Conservation (phyloP, 2,888 invertebrate species). For the Ennomos quercinarius region DNA sequence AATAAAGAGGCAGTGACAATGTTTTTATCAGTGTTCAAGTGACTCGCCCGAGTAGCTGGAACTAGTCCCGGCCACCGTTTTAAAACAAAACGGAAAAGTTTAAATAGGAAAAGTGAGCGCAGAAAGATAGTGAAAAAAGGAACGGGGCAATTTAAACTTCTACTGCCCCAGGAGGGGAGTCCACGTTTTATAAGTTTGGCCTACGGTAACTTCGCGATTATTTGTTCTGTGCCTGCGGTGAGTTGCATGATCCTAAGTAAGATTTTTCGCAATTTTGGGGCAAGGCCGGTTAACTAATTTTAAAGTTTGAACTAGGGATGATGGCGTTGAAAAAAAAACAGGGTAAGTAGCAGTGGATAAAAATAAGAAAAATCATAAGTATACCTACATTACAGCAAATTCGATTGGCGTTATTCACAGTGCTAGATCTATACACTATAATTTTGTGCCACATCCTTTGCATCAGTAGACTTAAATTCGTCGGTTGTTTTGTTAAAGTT, state of each 20-base stretch:
- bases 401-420: too few relatives aligned
- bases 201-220: conserved; percentile 42
- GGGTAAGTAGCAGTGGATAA: not conserved
- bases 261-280: conserved; percentile 45
- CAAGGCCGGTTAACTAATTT: conserved; percentile 36
- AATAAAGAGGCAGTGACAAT: conserved; percentile 34
- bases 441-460: too few relatives aligned
- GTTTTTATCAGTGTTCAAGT: conserved; percentile 41
- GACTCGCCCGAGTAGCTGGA: conserved; percentile 29
- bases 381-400: too few relatives aligned
- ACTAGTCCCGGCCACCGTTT: conserved; percentile 60
- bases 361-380: too few relatives aligned
- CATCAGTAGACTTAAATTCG: too few relatives aligned
- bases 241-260: conserved; percentile 70
- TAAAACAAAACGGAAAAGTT: conserved; percentile 80
- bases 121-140: conserved; percentile 81
- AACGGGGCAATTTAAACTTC: conserved; percentile 80
- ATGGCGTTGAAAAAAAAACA: conserved; percentile 10
- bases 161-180: conserved; percentile 60
- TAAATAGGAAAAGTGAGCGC: conserved; percentile 82
- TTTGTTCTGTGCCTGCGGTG: conserved; percentile 24
- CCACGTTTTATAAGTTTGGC: conserved; percentile 74
- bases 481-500: too few relatives aligned
- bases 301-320: conserved; percentile 24
- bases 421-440: too few relatives aligned